Evolutionary conservation across 2,113 vertebrate species (phyloP).

Genomic region (Carettochelys insculpta): DNA sequence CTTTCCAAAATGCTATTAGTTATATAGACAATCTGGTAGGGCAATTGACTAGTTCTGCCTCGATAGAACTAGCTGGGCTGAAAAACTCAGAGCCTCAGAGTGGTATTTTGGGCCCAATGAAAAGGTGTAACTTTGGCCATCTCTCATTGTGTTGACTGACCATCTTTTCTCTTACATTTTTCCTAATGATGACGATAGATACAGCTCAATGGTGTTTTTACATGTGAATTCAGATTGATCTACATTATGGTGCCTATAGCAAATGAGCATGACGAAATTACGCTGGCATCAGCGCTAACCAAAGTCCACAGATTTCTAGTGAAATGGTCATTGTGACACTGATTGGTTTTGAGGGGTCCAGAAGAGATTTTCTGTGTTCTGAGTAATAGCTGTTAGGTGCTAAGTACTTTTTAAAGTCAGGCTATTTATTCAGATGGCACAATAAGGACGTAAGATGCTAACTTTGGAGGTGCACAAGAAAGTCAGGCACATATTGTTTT

Average conservation of each 20-base stretch:
- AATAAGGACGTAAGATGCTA: not conserved
- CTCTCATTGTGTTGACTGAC: not conserved
- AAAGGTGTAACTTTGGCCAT: not conserved
- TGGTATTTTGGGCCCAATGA: not conserved
- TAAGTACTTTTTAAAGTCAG: not conserved
- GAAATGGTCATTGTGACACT: not conserved
- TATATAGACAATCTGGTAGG: not conserved
- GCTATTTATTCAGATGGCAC: not conserved
- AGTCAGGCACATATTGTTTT: not conserved
- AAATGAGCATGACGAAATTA: not conserved
- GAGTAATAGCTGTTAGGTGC: too few species aligned
- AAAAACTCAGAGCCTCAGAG: not conserved
- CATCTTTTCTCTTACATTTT: not conserved
- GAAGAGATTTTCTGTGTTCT: not conserved
- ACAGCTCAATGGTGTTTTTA: too few species aligned
- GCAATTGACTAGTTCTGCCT: not conserved
- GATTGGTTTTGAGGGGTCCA: not conserved
- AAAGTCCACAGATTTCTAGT: not conserved
- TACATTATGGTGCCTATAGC: accelerated
- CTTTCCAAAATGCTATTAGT: not conserved
- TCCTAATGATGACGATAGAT: not conserved
- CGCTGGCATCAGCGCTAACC: not conserved
- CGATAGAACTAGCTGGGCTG: not conserved
- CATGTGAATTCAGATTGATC: accelerated
- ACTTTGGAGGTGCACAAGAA: not conserved